Conservation (phyloP, 2,113 vertebrate genomes). For the Pantherophis guttatus region DNA sequence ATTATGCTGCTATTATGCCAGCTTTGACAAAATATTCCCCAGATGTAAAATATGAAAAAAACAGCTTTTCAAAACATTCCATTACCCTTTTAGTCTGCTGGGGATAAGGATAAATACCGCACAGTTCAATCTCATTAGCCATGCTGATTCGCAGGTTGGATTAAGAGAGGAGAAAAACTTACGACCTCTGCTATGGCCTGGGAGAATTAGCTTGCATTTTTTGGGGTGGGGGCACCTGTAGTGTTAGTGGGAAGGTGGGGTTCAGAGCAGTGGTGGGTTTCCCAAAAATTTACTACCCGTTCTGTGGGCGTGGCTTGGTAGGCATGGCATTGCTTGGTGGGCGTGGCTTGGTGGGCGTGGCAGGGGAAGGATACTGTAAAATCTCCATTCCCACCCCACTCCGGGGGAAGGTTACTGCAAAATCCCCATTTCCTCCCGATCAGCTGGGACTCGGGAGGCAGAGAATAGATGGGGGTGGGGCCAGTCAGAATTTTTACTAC, state of each 20-base stretch:
- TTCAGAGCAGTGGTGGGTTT: not conserved
- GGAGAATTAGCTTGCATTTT: not conserved
- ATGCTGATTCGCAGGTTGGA: constrained; percentile 42
- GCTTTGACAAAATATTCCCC: constrained; percentile 54
- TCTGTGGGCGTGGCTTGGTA: no score
- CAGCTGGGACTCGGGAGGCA: no score
- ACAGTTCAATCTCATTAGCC: constrained; percentile 54
- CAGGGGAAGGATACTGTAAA: no score
- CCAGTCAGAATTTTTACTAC: no score
- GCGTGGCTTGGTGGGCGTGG: no score
- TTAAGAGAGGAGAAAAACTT: constrained; percentile 51
- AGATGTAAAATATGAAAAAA: constrained; percentile 64
- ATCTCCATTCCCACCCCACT: no score
- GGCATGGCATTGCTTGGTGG: no score
- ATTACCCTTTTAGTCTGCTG: constrained; percentile 65
- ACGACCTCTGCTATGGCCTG: constrained; percentile 19
- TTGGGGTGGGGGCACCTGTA: not conserved
- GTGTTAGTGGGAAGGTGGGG: not conserved
- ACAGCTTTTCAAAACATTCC: constrained; percentile 66
- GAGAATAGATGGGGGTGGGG: no score
- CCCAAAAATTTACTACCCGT: no score
- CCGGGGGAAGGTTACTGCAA: no score
- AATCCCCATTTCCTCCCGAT: no score
- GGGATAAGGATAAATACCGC: constrained; percentile 66
- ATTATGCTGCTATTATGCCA: constrained; percentile 61